Evolutionary conservation across 2,113 vertebrate species (phyloP).

Genomic region (Ochotona princeps): DNA sequence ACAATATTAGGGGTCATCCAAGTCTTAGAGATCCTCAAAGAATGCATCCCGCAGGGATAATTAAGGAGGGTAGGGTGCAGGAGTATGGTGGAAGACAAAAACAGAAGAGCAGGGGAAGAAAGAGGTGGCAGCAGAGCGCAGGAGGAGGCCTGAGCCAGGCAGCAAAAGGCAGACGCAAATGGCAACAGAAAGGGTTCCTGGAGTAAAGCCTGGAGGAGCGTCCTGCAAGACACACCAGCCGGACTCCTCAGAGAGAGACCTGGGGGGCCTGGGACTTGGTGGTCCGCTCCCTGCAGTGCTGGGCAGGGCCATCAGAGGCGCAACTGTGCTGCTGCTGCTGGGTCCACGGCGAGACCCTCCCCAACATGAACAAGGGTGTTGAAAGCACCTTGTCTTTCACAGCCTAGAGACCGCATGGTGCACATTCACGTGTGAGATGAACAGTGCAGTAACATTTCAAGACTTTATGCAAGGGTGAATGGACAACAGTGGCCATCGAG

Average conservation of each 20-base stretch:
- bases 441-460: neutral
- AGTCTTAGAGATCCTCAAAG: too few relatives aligned
- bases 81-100: too few relatives aligned
- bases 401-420: neutral
- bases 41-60: too few relatives aligned
- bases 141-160: neutral
- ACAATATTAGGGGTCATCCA: neutral
- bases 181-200: neutral
- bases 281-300: neutral
- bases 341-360: rapidly evolving
- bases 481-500: rapidly evolving
- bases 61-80: too few relatives aligned
- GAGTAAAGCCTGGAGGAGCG: too few relatives aligned
- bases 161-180: neutral
- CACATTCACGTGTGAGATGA: neutral
- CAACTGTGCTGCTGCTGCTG: rapidly evolving
- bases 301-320: neutral
- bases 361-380: rapidly evolving
- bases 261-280: rapidly evolving
- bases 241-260: neutral
- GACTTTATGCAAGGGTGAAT: neutral
- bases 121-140: neutral
- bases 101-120: too few relatives aligned
- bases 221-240: neutral
- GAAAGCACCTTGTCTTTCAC: rapidly evolving